Conservation (phyloP, 2,888 invertebrate genomes). For the Galerucella pusilla region DNA sequence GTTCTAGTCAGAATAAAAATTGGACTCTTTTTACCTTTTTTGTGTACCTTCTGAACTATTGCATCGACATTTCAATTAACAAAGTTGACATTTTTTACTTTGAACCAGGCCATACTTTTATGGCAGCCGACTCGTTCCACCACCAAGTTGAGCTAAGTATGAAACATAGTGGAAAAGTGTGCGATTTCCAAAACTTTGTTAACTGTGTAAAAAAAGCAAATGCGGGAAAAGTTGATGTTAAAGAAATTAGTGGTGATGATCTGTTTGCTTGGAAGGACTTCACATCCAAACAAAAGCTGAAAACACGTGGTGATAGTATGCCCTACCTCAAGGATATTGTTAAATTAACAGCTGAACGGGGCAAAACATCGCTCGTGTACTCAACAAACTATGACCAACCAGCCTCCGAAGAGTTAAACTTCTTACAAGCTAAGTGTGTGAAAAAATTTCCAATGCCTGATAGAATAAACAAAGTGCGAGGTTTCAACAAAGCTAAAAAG, state of each 20-base stretch:
- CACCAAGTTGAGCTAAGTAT: conserved; percentile 14
- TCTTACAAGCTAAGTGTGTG: not conserved
- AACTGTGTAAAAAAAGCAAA: conserved; percentile 19
- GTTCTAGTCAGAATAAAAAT: no score
- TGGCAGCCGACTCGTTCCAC: conserved; percentile 16
- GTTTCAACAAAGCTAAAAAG: conserved; percentile 4
- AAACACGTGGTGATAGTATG: not conserved
- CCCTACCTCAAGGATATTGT: conserved; percentile 16
- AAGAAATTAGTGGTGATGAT: conserved; percentile 13
- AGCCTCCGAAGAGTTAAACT: not conserved
- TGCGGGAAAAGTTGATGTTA: not conserved
- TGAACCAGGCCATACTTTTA: no score
- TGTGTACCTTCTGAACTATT: no score
- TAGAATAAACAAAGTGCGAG: not conserved
- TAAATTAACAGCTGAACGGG: not conserved
- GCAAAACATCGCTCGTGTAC: not conserved
- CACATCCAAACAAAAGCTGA: conserved; percentile 7
- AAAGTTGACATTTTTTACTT: no score
- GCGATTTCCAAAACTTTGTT: conserved; percentile 25
- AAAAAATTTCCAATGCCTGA: not conserved
- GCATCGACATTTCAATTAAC: no score
- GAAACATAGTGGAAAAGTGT: conserved; percentile 22
- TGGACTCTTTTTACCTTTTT: no score
- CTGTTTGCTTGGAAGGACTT: conserved; percentile 9
- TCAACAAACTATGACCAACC: not conserved